phyloP scores from a whole-genome alignment of 2,888 invertebrate species.

The Orgyia antiqua region DNA sequence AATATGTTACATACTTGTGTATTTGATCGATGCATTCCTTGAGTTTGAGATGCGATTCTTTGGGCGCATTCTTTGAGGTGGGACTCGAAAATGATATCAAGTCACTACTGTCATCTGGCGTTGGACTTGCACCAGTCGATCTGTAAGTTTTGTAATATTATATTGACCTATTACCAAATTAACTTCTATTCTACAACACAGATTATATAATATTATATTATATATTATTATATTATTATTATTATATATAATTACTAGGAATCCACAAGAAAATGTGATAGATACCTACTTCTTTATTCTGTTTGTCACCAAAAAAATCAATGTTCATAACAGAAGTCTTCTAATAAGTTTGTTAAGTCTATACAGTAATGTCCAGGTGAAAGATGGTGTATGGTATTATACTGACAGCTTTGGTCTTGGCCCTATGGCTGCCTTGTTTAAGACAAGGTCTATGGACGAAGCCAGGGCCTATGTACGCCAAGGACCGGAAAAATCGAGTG shows the following conservation, averaged over 20 bases:
- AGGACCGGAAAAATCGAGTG: constrained; percentile 45
- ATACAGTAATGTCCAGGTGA: not conserved
- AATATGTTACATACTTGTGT: constrained; percentile 45
- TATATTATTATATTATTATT: too few relatives aligned
- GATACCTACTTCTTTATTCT: too few relatives aligned
- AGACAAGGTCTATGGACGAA: constrained; percentile 35
- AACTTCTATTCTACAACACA: too few relatives aligned
- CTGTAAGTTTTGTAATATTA: too few relatives aligned
- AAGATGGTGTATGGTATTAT: constrained; percentile 39
- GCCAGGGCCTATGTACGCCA: constrained; percentile 44
- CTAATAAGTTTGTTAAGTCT: too few relatives aligned
- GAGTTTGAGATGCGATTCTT: constrained; percentile 71
- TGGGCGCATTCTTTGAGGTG: constrained; percentile 65
- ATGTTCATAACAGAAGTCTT: too few relatives aligned
- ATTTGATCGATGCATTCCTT: constrained; percentile 76
- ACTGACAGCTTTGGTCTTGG: constrained; percentile 29
- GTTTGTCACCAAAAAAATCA: too few relatives aligned
- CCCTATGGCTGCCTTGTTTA: constrained; percentile 51
- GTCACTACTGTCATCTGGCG: constrained; percentile 72
- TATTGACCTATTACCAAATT: too few relatives aligned
- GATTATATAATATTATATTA: too few relatives aligned
- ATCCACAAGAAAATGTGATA: too few relatives aligned
- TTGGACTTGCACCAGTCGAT: constrained; percentile 65
- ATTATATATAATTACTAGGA: too few relatives aligned
- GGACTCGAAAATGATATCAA: constrained; percentile 86